These are phyloP conservation scores for Ruditapes philippinarum DNA, from an alignment of 1,140 invertebrate genomes.

Conservation along the genomic window DNA sequence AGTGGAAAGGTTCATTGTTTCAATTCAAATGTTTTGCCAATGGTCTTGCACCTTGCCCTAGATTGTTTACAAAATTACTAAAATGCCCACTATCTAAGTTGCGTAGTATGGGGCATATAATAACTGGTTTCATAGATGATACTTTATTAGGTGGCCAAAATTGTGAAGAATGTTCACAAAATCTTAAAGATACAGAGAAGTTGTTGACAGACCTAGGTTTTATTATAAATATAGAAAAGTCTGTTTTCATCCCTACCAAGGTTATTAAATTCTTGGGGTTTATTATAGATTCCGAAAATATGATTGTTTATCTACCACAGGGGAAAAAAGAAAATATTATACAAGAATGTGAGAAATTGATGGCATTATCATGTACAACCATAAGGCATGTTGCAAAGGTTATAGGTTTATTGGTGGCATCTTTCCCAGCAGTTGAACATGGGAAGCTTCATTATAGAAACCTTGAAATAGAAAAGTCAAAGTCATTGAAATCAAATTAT, in stretches of 20 bases:
- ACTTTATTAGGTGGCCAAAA: conserved; percentile 37
- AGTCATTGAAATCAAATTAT: neutral
- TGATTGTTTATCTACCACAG: conserved; percentile 51
- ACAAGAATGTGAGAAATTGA: conserved; percentile 10
- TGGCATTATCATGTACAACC: neutral
- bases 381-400: conserved; percentile 20
- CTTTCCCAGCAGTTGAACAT: conserved; percentile 24
- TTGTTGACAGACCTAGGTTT: conserved; percentile 52
- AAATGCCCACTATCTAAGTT: conserved; percentile 64
- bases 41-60: conserved; percentile 58
- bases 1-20: conserved; percentile 67
- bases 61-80: conserved; percentile 67
- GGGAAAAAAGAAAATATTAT: conserved; percentile 49
- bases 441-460: conserved; percentile 1
- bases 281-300: conserved; percentile 1
- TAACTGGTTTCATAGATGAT: conserved; percentile 65
- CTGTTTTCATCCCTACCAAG: neutral
- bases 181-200: conserved; percentile 31
- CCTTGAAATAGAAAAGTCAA: neutral
- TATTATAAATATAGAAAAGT: conserved; percentile 30
- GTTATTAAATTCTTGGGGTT: neutral
- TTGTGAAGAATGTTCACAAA: conserved; percentile 21
- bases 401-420: neutral
- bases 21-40: conserved; percentile 69
- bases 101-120: conserved; percentile 11